A percentile compares a stretch with the other conserved stretches of the same genome.
These are phyloP conservation scores for Chrysopa pallens DNA, from an alignment of 1,140 invertebrate genomes.

Conservation along the genomic window DNA sequence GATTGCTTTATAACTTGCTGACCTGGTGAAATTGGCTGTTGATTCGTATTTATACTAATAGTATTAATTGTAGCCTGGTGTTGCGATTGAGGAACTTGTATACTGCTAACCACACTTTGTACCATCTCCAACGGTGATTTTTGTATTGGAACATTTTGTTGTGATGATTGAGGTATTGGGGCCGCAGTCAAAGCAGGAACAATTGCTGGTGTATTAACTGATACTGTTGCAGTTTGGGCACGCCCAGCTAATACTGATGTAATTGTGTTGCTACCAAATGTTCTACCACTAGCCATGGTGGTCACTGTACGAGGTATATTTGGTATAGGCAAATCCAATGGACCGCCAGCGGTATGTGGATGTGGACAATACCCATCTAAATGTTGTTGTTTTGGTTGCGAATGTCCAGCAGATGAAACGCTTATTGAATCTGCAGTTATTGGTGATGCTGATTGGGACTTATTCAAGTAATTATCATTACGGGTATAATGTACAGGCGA, in stretches of 20 bases:
- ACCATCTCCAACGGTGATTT: constrained; percentile 65
- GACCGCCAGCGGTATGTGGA: constrained; percentile 18
- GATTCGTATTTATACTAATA: constrained; percentile 9
- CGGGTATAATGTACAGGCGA: constrained; percentile 20
- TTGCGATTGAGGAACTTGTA: constrained; percentile 37
- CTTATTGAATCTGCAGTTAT: not conserved
- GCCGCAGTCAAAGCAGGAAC: constrained; percentile 26
- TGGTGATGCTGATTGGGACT: not conserved
- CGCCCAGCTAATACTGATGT: constrained; percentile 57
- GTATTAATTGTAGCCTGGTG: constrained; percentile 9
- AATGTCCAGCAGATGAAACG: not conserved
- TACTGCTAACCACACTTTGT: constrained; percentile 59
- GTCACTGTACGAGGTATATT: constrained; percentile 26
- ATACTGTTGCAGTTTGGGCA: constrained; percentile 52
- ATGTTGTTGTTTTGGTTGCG: not conserved
- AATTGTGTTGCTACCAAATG: constrained; percentile 50
- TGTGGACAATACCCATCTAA: constrained; percentile 23
- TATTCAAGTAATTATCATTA: constrained; percentile 17
- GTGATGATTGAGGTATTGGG: constrained; percentile 24
- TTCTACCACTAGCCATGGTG: constrained; percentile 53
- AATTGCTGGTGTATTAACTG: constrained; percentile 40
- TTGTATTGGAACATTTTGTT: constrained; percentile 21
- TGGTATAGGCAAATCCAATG: not conserved
- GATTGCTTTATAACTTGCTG: constrained; percentile 25
- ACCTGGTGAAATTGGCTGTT: constrained; percentile 13